Conservation (phyloP, 2,113 vertebrate genomes). For the Ahaetulla prasina region DNA sequence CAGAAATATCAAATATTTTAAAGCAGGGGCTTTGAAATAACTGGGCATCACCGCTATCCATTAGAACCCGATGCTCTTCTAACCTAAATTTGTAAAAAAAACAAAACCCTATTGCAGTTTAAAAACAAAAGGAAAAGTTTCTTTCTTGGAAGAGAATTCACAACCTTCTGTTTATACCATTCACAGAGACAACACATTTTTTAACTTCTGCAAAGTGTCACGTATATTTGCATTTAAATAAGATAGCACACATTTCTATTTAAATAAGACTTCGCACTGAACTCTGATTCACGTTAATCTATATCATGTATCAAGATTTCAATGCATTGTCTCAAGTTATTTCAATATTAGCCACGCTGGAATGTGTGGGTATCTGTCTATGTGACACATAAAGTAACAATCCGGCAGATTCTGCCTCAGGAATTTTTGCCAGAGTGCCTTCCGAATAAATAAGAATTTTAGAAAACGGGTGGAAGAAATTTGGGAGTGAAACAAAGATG, state of each 20-base stretch:
- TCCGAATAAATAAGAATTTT: constrained; percentile 11
- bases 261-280: not conserved
- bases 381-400: not conserved
- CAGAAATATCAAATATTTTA: not conserved
- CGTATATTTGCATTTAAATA: constrained; percentile 3
- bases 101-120: too few relatives aligned
- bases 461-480: constrained; percentile 33
- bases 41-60: not conserved
- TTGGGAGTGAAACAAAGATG: constrained; percentile 23
- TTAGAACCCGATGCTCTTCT: not conserved
- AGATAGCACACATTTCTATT: not conserved
- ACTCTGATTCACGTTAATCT: not conserved
- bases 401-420: not conserved
- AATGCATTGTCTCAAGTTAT: not conserved
- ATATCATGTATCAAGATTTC: not conserved
- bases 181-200: not conserved
- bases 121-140: not conserved
- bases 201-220: not conserved
- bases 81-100: not conserved
- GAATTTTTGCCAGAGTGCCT: not conserved
- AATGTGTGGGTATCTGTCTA: not conserved
- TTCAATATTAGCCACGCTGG: not conserved
- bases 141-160: not conserved
- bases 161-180: not conserved
- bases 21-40: not conserved